Conservation (phyloP, 2,797 vertebrate genomes). For the Hippopotamyrus pictus region DNA sequence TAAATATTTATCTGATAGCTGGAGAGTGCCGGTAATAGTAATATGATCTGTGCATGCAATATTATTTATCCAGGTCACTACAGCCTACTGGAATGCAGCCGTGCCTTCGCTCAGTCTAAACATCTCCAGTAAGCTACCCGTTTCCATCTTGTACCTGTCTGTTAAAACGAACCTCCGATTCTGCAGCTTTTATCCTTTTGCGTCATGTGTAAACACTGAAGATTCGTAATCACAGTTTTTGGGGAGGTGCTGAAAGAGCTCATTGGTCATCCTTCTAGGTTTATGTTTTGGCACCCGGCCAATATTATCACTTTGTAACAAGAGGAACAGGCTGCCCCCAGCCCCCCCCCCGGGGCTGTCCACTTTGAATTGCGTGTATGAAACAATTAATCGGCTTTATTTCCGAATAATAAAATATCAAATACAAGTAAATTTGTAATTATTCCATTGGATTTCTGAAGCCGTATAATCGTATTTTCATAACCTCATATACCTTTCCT, state of each 20-base stretch:
- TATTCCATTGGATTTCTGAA: background rate
- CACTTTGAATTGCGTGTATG: background rate
- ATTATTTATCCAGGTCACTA: conserved; percentile 28
- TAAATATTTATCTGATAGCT: background rate
- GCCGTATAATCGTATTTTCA: background rate
- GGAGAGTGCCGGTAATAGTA: background rate
- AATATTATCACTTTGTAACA: conserved; percentile 48
- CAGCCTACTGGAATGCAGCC: conserved; percentile 34
- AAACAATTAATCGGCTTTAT: background rate
- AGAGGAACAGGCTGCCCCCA: conserved; percentile 31
- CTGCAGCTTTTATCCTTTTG: conserved; percentile 47
- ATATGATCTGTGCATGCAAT: conserved; percentile 24
- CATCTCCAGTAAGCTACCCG: conserved; percentile 21
- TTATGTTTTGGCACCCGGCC: conserved; percentile 42
- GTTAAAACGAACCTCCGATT: conserved; percentile 35
- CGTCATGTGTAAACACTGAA: conserved; percentile 51
- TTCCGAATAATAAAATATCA: background rate
- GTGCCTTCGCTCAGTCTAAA: conserved; percentile 34
- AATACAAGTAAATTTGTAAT: background rate
- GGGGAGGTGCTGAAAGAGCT: conserved; percentile 47
- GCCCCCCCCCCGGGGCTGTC: conserved; percentile 8
- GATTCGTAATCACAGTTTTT: conserved; percentile 37
- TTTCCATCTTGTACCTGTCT: conserved; percentile 43
- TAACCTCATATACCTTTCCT: background rate
- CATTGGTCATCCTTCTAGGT: conserved; percentile 44